Conservation (phyloP, 2,113 vertebrate genomes). For the Pitta sordida region DNA sequence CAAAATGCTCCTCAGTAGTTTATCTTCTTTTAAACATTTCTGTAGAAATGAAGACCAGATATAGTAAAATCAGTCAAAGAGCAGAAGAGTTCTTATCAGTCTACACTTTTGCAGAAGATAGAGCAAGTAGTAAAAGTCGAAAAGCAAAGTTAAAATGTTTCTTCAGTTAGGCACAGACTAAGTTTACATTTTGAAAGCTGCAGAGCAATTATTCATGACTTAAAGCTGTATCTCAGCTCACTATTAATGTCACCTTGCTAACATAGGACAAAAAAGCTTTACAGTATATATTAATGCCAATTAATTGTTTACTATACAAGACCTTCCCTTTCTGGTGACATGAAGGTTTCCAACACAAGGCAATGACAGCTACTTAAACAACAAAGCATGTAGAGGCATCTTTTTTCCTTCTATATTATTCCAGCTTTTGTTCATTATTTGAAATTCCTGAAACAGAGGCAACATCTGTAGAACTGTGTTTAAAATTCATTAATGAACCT, state of each 20-base stretch:
- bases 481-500: slow-evolving; percentile 28
- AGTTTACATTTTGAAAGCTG: neutral
- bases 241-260: neutral
- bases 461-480: slow-evolving; percentile 5
- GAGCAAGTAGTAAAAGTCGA: neutral
- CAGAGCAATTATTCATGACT: neutral
- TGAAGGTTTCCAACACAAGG: neutral
- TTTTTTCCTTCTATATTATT: neutral
- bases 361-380: neutral
- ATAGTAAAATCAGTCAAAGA: neutral
- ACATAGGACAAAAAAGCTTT: neutral
- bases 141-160: neutral
- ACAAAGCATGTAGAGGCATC: neutral
- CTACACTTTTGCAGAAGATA: neutral
- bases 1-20: neutral
- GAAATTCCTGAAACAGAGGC: neutral
- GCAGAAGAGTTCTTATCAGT: neutral
- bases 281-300: neutral
- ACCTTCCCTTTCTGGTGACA: neutral
- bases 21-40: neutral
- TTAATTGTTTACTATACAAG: neutral
- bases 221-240: neutral
- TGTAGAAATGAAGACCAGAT: neutral
- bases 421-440: neutral
- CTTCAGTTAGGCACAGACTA: neutral